Base-by-base conservation (phyloP, 2,113 vertebrate genomes). In the Neogobius melanostomus region DNA sequence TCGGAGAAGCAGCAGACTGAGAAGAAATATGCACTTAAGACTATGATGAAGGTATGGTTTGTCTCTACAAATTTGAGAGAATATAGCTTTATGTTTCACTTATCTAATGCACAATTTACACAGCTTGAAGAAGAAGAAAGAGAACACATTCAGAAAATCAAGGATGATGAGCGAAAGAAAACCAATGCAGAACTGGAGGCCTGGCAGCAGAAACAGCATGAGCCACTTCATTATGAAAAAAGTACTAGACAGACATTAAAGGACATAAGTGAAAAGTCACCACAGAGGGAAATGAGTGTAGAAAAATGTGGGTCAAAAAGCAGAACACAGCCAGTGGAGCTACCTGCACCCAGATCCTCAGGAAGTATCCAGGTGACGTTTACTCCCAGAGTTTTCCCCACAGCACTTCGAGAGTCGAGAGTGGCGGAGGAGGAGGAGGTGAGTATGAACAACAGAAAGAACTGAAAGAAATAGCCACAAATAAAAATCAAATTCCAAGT, bases 371-470 rank as follows among this genome's bases (percentile, higher is more conserved):
- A 89, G 72, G 85, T 98, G 79, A 90, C 69, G 7, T 99, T 98
- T 54, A 99, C 95, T 0, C 93, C 95, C 12, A 90, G 96, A 7
- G 92, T 93, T 21, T 99, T 99, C 78, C 96, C 96, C 12, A 98
- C 96, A 1, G 94, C 97, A 2, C 89, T 97, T 11, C 87, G 98
- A 60, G 98, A 99, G 80, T 98, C 98, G 11, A 85, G 80, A 0
- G 15, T 94, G 0, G 83, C 88, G 5, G 95, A 96, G 81, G 98
- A 99, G 62, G 95, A 98, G 61, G 95, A 98, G 94, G 98, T 98
- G 71, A 73, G 79, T 36, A 59, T 16, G 5, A 11, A 45, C 42
- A 61, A 9, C 7, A 60, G 12, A 44, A 42, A 61, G 12, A 50
- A 50, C 28, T 50, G 5, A 15, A 14, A 49, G 10, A 49, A 5